These are phyloP conservation scores for Lycodopsis pacificus DNA, from an alignment of 2,797 vertebrate species.

Conservation along the genomic window DNA sequence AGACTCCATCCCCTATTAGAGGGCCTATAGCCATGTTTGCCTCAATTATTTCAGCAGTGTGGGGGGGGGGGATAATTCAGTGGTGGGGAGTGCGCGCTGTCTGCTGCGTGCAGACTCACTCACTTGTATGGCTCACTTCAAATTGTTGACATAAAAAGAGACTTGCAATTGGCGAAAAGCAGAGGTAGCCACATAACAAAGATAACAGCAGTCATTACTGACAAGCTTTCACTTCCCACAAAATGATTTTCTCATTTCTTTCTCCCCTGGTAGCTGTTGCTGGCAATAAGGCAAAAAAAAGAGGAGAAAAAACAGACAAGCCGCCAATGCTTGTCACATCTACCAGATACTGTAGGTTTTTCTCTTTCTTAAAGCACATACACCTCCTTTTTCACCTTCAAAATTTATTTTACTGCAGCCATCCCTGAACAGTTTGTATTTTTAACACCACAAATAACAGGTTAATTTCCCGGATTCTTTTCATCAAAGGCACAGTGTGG, in stretches of 20 bases:
- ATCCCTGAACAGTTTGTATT: slow-evolving; percentile 47
- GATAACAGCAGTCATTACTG: slow-evolving; percentile 58
- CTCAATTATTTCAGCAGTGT: slow-evolving; percentile 72
- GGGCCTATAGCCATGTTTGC: slow-evolving; percentile 59
- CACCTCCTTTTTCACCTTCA: neutral
- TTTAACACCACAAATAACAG: slow-evolving; percentile 54
- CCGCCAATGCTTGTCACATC: slow-evolving; percentile 37
- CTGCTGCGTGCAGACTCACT: slow-evolving; percentile 26
- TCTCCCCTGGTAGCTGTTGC: slow-evolving; percentile 37
- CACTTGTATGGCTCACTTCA: slow-evolving; percentile 41
- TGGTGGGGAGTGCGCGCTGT: neutral
- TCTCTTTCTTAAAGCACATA: slow-evolving; percentile 21
- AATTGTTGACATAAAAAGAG: slow-evolving; percentile 51
- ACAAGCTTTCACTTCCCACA: slow-evolving; percentile 53
- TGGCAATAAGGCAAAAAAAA: slow-evolving; percentile 41
- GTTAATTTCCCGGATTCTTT: slow-evolving; percentile 49
- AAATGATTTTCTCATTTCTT: slow-evolving; percentile 55
- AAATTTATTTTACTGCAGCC: slow-evolving; percentile 10
- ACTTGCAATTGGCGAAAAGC: slow-evolving; percentile 49
- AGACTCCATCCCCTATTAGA: slow-evolving; percentile 59
- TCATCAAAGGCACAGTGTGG: slow-evolving; percentile 48
- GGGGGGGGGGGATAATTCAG: slow-evolving; percentile 54
- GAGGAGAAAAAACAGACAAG: slow-evolving; percentile 28
- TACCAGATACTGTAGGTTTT: slow-evolving; percentile 31
- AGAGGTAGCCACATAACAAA: slow-evolving; percentile 50